Base-by-base conservation (phyloP, 2,113 vertebrate genomes). In the Clarias magur region DNA sequence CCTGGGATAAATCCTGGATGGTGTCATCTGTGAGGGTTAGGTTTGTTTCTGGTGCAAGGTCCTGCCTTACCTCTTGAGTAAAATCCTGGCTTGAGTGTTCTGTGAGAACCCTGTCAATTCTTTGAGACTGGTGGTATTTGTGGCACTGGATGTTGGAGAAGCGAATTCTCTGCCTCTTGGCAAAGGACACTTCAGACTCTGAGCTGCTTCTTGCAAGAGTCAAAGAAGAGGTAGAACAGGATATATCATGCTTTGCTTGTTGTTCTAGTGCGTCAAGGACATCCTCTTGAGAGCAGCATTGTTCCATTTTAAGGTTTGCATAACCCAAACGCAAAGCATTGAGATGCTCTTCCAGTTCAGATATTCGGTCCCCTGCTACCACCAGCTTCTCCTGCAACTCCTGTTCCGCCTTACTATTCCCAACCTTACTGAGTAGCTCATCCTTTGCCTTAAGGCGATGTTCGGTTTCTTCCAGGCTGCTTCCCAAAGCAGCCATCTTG, bases 111-210 rank as follows among this genome's bases (percentile, higher is more conserved):
- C 93, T 93, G 80, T 96, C 96, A 0, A 94, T 91, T 38, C 93
- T 94, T 0, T 98, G 96, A 0, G 94, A 89, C 25, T 93, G 95
- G 2, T 95, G 92, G 56, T 98, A 98, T 88, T 96, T 98, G 92
- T 99, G 97, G 92, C 97, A 97, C 88, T 99, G 97, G 91, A 99
- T 99, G 21, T 91, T 98, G 0, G 97, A 97, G 92, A 99, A 99
- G 8, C 96, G 95, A 83, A 99, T 99, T 85, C 96, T 96, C 92
- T 96, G 97, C 85, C 96, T 96, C 91, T 98, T 98, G 65, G 94
- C 88, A 30, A 95, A 93, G 59, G 94, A 91, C 42, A 92, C 90
- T 79, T 95, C 96, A 13, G 93, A 86, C 38, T 97, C 96, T 1
- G 92, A 86, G 59, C 93, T 95, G 85, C 85, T 89, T 68, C 93